Conservation (phyloP, 2,888 invertebrate genomes). For the Aleiodes leptofemur region DNA sequence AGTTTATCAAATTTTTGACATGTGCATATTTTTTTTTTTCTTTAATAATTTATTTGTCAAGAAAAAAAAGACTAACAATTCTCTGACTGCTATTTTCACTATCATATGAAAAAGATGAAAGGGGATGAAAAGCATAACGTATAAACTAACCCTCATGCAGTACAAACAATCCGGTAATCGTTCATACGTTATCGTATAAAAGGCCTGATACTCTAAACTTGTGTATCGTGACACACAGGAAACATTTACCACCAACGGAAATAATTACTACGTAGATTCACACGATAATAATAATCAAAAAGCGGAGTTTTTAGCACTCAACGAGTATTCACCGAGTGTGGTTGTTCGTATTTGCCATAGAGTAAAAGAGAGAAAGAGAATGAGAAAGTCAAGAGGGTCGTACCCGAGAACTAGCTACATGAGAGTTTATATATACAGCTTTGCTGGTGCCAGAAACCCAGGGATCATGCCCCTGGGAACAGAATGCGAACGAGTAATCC, state of each 20-base stretch:
- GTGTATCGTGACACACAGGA: conserved; percentile 53
- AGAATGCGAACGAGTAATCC: conserved; percentile 43
- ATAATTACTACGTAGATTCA: conserved; percentile 69
- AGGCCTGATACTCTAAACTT: background rate
- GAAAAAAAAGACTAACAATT: no score
- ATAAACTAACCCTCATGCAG: background rate
- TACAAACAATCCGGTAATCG: background rate
- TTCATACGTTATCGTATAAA: background rate
- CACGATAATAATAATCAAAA: conserved; percentile 72
- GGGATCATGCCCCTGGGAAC: conserved; percentile 47
- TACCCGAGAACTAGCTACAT: conserved; percentile 35
- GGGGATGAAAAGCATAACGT: background rate
- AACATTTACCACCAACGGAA: conserved; percentile 67
- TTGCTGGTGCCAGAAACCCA: conserved; percentile 28
- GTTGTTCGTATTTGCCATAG: conserved; percentile 25
- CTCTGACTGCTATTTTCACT: no score
- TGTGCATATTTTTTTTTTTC: no score
- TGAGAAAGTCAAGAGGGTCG: conserved; percentile 35
- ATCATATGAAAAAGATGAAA: background rate
- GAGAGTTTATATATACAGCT: conserved; percentile 33
- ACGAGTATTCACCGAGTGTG: conserved; percentile 29
- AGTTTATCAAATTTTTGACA: no score
- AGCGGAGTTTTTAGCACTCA: conserved; percentile 56
- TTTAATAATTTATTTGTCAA: no score
- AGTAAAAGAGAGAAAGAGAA: conserved; percentile 11